Percentiles rank a stretch among this genome's conserved stretches.
Evolutionary conservation across 1,140 invertebrate genomes (phyloP).

Genomic region (Carcinoscorpius rotundicauda): DNA sequence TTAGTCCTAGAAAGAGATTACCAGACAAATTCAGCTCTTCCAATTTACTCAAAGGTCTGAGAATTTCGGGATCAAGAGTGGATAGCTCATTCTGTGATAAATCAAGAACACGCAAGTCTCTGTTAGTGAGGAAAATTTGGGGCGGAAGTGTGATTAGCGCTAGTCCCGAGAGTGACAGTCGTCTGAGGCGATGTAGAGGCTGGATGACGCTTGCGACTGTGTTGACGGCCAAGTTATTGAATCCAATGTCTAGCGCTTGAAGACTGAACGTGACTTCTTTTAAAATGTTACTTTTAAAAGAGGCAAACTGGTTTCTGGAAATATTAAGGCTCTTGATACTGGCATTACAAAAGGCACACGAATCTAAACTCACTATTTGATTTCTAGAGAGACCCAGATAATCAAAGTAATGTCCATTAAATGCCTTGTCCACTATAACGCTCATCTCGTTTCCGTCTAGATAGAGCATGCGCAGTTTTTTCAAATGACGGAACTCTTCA

Average conservation of each 20-base stretch:
- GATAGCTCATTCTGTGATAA: conserved; percentile 2
- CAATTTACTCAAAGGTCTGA: conserved; percentile 2
- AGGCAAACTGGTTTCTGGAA: conserved; percentile 56
- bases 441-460: conserved; percentile 64
- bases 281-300: background rate
- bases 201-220: background rate
- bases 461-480: conserved; percentile 45
- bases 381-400: conserved; percentile 50
- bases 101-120: conserved; percentile 1
- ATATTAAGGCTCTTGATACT: conserved; percentile 51
- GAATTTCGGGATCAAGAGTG: background rate
- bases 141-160: background rate
- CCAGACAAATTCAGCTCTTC: conserved; percentile 3
- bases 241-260: background rate
- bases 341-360: conserved; percentile 52
- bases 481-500: conserved; percentile 35
- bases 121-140: background rate
- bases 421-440: conserved; percentile 51
- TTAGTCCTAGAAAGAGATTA: background rate
- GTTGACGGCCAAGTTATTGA: background rate
- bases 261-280: background rate
- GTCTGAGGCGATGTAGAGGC: background rate
- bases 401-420: conserved; percentile 41
- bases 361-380: conserved; percentile 53
- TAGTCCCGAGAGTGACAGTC: background rate